phyloP scores from a whole-genome alignment of 2,888 invertebrate species.

The Caprella mutica region DNA sequence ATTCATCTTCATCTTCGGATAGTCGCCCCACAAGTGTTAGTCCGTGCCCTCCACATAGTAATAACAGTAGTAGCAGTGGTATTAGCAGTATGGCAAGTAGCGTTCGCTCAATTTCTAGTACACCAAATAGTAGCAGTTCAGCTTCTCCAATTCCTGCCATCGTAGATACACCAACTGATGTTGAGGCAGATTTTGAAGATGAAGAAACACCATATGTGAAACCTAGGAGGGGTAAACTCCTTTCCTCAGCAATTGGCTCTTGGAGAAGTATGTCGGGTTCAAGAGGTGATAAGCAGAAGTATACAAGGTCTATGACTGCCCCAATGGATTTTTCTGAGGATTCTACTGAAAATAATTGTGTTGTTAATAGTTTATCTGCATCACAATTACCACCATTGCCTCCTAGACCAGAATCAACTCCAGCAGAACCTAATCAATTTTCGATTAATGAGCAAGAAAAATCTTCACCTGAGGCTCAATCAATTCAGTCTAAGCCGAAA shows the following conservation, averaged over 20 bases:
- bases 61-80: conserved; percentile 21
- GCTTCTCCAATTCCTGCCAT: conserved; percentile 26
- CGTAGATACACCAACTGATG: conserved; percentile 20
- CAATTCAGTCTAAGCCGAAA: conserved; percentile 6
- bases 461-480: neutral
- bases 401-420: neutral
- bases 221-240: conserved; percentile 26
- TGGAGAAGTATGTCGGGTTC: conserved; percentile 30
- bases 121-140: conserved; percentile 25
- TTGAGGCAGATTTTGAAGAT: conserved; percentile 26
- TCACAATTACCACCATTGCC: conserved; percentile 18
- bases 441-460: neutral
- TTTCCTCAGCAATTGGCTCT: conserved; percentile 32
- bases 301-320: conserved; percentile 29
- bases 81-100: conserved; percentile 16
- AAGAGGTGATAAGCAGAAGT: conserved; percentile 13
- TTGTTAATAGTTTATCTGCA: conserved; percentile 27
- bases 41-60: conserved; percentile 20
- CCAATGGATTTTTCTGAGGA: conserved; percentile 30
- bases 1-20: conserved; percentile 4
- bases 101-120: conserved; percentile 23
- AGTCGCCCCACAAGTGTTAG: conserved; percentile 26
- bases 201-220: conserved; percentile 25
- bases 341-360: conserved; percentile 1
- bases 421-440: neutral